Base-by-base conservation (phyloP, 1,140 invertebrate genomes). In the Adoxophyes honmai region DNA sequence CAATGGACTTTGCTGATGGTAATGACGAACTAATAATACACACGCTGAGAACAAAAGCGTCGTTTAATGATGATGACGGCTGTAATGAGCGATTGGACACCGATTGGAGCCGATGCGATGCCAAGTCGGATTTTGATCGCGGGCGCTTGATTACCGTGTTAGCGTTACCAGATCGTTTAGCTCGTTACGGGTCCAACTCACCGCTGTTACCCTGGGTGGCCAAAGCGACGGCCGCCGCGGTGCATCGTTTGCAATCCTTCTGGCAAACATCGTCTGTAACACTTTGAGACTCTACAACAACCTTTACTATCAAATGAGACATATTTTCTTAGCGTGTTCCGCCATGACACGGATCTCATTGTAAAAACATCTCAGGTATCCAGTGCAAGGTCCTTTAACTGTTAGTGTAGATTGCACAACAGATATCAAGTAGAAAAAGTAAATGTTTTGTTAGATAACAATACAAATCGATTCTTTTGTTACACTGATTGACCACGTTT, bases 231-330 rank as follows among this genome's bases (percentile, higher is more conserved):
- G 79, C 81, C 11, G 76, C 75, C 35, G 76, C 75, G 37, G 70
- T 77, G 62, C 85, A 88, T 48, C 80, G 74, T 71, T 81, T 85
- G 72, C 85, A 86, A 66, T 75, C 67, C 35, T 68, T 62, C 39
- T 58, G 56, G 68, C 73, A 82, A 68, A 78, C 70, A 44, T 75
- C 72, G 54, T 62, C 75, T 66, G 76, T 63, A 68, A 75, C 64
- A 74, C 60, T 75, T 57, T 62, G 66, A 57, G 66, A 67, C 64
- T 72, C 73, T 64, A 71, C 71, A 73, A 82, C 60, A 80, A 72
- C 65, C 21, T 28, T 28, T 28, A 2, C 2, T 3, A 6, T 28
- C 21, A 28, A 28, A 28, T 28, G 21, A 28, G 21, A 28, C 21
- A 39, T 28, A 55, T 57, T 51, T 51, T 51, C 21, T 10, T 48